Evolutionary conservation across 2,888 invertebrate species (phyloP).

Genomic region (Phytoseiulus persimilis): DNA sequence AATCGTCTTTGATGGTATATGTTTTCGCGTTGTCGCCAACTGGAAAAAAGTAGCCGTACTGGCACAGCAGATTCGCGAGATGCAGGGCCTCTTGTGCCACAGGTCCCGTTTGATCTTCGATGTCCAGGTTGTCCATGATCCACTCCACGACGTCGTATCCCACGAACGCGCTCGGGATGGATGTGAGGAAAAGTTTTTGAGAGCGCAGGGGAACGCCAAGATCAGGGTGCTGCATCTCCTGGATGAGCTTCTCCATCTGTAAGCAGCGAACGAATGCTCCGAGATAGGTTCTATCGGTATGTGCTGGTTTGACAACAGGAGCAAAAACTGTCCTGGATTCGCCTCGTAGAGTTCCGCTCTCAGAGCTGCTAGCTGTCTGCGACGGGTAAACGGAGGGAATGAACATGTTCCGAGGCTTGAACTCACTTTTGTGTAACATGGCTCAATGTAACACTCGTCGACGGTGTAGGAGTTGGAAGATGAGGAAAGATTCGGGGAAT

Average conservation of each 20-base stretch:
- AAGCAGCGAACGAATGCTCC: not conserved
- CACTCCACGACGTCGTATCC: slow-evolving; percentile 92
- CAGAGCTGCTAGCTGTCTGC: no score
- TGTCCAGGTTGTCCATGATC: slow-evolving; percentile 79
- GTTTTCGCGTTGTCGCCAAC: slow-evolving; percentile 79
- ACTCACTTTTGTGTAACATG: slow-evolving; percentile 17
- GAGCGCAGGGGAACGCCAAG: slow-evolving; percentile 83
- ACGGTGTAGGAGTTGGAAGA: slow-evolving; percentile 15
- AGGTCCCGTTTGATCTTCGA: slow-evolving; percentile 62
- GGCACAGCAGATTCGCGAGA: slow-evolving; percentile 87
- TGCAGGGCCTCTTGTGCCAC: slow-evolving; percentile 75
- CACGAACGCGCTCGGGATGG: slow-evolving; percentile 86
- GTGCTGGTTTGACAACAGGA: no score
- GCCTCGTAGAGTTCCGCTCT: no score
- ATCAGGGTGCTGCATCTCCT: slow-evolving; percentile 89
- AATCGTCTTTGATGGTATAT: slow-evolving; percentile 86
- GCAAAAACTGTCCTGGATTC: no score
- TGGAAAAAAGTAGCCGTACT: slow-evolving; percentile 96
- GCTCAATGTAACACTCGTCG: slow-evolving; percentile 30
- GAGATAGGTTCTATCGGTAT: no score
- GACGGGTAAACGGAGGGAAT: no score
- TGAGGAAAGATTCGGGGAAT: slow-evolving; percentile 8
- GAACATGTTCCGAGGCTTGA: no score
- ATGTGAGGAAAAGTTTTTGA: slow-evolving; percentile 87
- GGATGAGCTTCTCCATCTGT: slow-evolving; percentile 89